Evolutionary conservation across 2,113 vertebrate genomes (phyloP).

Genomic region (Phrynocephalus versicolor): DNA sequence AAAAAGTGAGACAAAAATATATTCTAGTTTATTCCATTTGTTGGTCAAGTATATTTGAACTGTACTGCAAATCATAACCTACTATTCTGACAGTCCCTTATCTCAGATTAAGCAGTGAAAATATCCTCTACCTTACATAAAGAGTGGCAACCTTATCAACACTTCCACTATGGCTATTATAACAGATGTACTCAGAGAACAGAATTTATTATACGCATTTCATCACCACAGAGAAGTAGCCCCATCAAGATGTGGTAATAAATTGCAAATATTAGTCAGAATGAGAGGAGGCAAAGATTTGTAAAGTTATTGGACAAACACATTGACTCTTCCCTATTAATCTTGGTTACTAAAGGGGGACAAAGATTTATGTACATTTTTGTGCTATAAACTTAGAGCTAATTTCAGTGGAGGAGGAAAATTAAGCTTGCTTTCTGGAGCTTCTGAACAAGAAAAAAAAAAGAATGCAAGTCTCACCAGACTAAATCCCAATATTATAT

Average conservation of each 20-base stretch:
- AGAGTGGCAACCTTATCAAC: fast-evolving
- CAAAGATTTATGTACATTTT: slow-evolving; percentile 24
- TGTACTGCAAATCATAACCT: background rate
- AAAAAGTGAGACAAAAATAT: too few relatives aligned
- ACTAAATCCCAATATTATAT: too few relatives aligned
- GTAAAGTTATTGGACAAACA: slow-evolving; percentile 27
- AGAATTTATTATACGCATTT: background rate
- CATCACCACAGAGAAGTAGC: background rate
- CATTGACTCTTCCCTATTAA: slow-evolving; percentile 4
- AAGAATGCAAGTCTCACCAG: too few relatives aligned
- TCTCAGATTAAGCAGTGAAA: background rate
- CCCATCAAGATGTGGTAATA: background rate
- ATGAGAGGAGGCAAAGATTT: background rate
- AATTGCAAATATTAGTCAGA: background rate
- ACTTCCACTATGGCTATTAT: background rate
- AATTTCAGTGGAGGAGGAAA: background rate
- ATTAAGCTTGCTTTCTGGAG: background rate
- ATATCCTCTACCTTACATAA: background rate
- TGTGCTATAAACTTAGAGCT: slow-evolving; percentile 19
- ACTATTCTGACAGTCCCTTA: background rate
- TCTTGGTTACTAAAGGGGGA: background rate
- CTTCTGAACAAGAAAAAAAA: too few relatives aligned
- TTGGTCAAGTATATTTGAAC: background rate
- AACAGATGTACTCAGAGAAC: background rate
- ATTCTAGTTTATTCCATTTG: background rate